Conservation (phyloP, 2,888 invertebrate species). For the Odontocolon sp. region DNA sequence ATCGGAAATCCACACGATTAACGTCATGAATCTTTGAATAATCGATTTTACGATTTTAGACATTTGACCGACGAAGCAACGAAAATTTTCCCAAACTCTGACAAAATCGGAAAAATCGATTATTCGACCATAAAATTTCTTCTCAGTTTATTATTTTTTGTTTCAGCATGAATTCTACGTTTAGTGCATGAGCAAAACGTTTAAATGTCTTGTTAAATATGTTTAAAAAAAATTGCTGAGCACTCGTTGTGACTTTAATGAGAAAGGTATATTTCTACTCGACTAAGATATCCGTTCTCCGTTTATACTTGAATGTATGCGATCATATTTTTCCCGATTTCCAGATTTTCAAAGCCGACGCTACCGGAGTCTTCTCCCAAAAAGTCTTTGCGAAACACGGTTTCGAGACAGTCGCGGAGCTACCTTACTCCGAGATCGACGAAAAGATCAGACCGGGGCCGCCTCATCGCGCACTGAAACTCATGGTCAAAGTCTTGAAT, state of each 20-base stretch:
- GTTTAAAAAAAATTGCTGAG: constrained; percentile 17
- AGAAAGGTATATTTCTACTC: constrained; percentile 22
- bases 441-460: constrained; percentile 85
- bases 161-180: constrained; percentile 74
- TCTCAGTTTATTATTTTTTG: constrained; percentile 62
- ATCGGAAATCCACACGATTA: too few relatives aligned
- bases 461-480: constrained; percentile 88
- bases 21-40: too few relatives aligned
- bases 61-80: too few relatives aligned
- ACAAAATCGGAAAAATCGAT: too few relatives aligned
- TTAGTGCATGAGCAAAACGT: constrained; percentile 75
- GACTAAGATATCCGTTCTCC: neutral
- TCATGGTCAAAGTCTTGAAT: constrained; percentile 83
- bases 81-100: too few relatives aligned
- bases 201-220: constrained; percentile 55
- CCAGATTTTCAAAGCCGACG: constrained; percentile 90
- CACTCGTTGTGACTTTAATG: constrained; percentile 36
- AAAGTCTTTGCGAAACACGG: constrained; percentile 87
- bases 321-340: neutral
- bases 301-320: neutral
- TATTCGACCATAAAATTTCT: too few relatives aligned
- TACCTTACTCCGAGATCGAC: constrained; percentile 87
- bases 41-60: too few relatives aligned
- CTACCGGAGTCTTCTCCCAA: constrained; percentile 91
- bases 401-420: constrained; percentile 84